Conservation (phyloP, 2,888 invertebrate species). For the Thysanoteuthis rhombus region DNA sequence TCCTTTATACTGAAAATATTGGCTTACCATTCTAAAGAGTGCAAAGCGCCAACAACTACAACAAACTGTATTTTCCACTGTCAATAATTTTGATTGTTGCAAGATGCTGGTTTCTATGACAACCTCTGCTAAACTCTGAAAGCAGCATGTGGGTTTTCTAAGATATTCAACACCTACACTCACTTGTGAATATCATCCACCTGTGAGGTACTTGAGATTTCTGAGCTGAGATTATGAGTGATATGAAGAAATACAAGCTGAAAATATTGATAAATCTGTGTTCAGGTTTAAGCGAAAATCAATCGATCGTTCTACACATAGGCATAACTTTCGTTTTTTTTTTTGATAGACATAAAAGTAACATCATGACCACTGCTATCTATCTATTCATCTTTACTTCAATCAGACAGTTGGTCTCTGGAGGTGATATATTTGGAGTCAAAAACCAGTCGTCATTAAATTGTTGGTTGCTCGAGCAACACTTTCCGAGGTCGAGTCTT, state of each 20-base stretch:
- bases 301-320: background rate
- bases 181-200: background rate
- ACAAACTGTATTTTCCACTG: background rate
- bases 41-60: background rate
- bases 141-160: background rate
- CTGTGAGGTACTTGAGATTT: conserved; percentile 12
- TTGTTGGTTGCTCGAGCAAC: background rate
- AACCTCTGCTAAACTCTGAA: background rate
- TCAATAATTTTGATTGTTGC: background rate
- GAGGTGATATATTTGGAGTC: background rate
- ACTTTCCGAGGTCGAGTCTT: background rate
- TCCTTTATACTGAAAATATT: background rate
- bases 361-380: background rate
- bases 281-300: background rate
- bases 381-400: too few species aligned
- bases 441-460: background rate
- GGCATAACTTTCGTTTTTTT: background rate
- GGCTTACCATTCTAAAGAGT: background rate
- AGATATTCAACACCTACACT: background rate
- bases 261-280: background rate
- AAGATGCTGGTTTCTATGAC: background rate
- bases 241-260: background rate
- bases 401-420: background rate
- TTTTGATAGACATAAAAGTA: background rate
- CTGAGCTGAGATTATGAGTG: background rate